Conservation (phyloP, 2,113 vertebrate genomes). For the Vireo altiloquus region DNA sequence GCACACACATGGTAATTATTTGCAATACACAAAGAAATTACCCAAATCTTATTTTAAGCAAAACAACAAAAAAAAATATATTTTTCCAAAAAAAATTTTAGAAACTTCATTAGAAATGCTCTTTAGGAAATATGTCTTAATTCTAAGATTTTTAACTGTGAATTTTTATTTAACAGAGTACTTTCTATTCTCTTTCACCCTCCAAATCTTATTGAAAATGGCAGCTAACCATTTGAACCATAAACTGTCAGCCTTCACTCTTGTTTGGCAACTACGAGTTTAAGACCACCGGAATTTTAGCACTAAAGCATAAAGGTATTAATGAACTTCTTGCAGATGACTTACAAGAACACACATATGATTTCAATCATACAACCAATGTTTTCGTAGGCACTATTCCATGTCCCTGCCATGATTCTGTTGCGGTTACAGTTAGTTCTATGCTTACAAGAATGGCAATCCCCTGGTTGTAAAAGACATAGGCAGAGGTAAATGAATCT, state of each 20-base stretch:
- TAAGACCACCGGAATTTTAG: not conserved
- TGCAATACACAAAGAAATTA: not conserved
- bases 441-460: not conserved
- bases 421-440: not conserved
- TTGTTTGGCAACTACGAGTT: not conserved
- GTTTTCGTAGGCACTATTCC: not conserved
- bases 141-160: not conserved
- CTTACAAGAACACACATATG: fast-evolving
- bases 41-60: not conserved
- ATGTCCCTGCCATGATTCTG: not conserved
- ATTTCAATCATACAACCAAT: not conserved
- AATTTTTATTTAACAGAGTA: not conserved
- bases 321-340: not conserved
- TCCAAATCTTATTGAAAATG: not conserved
- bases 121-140: not conserved
- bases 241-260: not conserved
- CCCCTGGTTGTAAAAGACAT: not conserved
- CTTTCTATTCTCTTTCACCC: not conserved
- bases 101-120: not conserved
- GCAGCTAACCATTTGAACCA: not conserved
- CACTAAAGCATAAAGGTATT: not conserved
- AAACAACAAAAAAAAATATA: not conserved
- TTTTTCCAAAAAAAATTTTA: not conserved
- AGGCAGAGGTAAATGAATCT: not conserved
- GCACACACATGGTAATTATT: not conserved